Evolutionary conservation across 2,113 vertebrate species (phyloP), one percentile per base, ranked within the genome.

Genomic region (Thinocorus orbignyianus): DNA sequence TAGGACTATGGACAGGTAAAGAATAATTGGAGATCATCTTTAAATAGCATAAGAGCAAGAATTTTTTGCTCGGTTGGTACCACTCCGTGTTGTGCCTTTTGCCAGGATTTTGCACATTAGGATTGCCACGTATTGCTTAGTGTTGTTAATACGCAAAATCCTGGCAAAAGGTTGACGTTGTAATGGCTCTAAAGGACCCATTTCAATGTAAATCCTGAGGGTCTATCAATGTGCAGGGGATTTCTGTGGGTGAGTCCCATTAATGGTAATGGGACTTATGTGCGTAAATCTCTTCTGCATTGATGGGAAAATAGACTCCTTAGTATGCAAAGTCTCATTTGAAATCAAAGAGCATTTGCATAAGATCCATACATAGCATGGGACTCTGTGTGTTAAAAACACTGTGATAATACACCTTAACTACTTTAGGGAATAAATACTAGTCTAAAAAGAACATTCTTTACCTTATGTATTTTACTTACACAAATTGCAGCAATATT

Each of bases 281-380:
- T 96, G 87, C 54, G 74, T 84, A 97, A 95, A 96, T 95, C 93
- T 97, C 93, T 65, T 90, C 82, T 95, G 89, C 97, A 84, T 92
- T 95, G 95, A 90, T 96, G 93, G 91, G 90, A 93, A 92, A 96
- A 91, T 89, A 84, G 86, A 96, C 89, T 95, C 83, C 88, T 96
- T 94, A 96, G 89, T 97, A 96, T 97, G 94, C 96, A 97, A 97
- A 97, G 69, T 97, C 94, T 96, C 88, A 96, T 92, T 95, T 96
- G 92, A 97, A 97, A 96, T 97, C 90, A 95, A 95, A 96, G 78
- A 82, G 57, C 61, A 95, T 97, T 96, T 98, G 91, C 92, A 95
- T 95, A 95, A 93, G 95, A 96, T 95, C 94, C 94, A 93, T 88
- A 94, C 70, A 6, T 87, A 49, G 92, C 46, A 44, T 60, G 78